Base-by-base conservation (phyloP, 92 coral and sea anemone species). In the Siderastrea radians region DNA sequence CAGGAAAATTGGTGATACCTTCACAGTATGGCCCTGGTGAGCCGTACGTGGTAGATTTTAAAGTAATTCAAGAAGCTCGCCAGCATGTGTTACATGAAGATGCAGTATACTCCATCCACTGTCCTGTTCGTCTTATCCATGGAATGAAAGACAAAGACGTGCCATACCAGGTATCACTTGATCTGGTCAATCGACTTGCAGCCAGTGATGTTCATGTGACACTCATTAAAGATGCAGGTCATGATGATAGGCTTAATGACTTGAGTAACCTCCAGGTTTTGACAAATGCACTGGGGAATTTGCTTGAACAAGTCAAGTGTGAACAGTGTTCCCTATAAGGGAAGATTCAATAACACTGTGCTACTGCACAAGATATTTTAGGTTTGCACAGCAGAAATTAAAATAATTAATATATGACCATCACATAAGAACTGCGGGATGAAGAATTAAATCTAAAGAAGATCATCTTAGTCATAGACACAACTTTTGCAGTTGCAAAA, bases 61-160 rank as follows among this genome's bases (percentile, higher is more conserved):
- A 89, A 16, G 81, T 93, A 45, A 81, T 95, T 16, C 83, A 95
- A 12, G 98, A 95, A 49, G 98, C 94, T 14, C 78, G 86, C n/a
- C 62, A 83, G 19, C 95, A 95, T 75, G 82, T 82, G 12, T 51
- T 95, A 49, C 53, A 64, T 17, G 92, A 72, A 26, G 74, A 67
- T 14, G 82, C 68, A 67, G 13, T 68, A 15, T 85, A 84, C 51
- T 84, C 92, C 6, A 58, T 93, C 49, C 52, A 63, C 47, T 95
- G 98, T 17, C 98, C 98, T 60, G 93, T 95, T 44, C 79, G 96
- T 58, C 93, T 95, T 70, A 75, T 95, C 44, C 98, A 95, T 84
- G 98, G 98, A 14, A 95, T 93, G 92, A 79, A 86, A 75, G 98
- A 95, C 66, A 38, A 52, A 6, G 96, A 93, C 46, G 98, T 95